Conservation (phyloP, 2,888 invertebrate genomes). For the Athetis lepigone region DNA sequence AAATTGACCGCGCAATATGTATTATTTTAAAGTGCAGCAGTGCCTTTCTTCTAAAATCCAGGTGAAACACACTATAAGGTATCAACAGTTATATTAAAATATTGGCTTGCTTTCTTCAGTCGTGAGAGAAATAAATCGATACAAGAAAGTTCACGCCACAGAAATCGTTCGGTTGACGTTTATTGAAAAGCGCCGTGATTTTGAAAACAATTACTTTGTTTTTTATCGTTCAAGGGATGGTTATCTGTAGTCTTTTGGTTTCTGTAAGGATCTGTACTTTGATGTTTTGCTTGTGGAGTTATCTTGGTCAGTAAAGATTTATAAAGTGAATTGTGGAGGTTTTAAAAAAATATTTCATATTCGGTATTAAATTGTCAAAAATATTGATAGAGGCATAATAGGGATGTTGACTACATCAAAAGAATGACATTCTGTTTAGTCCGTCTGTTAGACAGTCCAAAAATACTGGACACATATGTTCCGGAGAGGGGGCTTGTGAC, state of each 20-base stretch:
- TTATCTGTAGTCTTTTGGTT: conserved; percentile 6
- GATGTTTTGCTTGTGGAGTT: not conserved
- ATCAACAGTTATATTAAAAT: conserved; percentile 53
- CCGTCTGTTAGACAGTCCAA: no score
- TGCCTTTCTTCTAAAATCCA: conserved; percentile 13
- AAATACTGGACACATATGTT: no score
- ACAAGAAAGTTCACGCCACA: conserved; percentile 50
- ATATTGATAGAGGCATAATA: no score
- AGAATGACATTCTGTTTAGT: no score
- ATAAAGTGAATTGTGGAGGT: no score
- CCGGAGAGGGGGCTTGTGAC: no score
- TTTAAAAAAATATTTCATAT: no score
- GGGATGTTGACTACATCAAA: no score
- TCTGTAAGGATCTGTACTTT: not conserved
- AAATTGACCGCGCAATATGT: not conserved
- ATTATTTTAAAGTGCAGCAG: no score
- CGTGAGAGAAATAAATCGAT: conserved; percentile 59
- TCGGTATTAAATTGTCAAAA: no score
- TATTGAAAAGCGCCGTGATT: conserved; percentile 61
- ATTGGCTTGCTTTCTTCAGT: conserved; percentile 49
- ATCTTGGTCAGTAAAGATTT: no score
- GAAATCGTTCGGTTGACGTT: conserved; percentile 44
- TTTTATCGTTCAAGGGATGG: conserved; percentile 21
- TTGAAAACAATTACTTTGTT: conserved; percentile 49
- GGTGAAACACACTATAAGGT: conserved; percentile 18